phyloP scores from a whole-genome alignment of 30 jellyfish, hydroid and myxozoan genomes.

The Pelagia noctiluca region DNA sequence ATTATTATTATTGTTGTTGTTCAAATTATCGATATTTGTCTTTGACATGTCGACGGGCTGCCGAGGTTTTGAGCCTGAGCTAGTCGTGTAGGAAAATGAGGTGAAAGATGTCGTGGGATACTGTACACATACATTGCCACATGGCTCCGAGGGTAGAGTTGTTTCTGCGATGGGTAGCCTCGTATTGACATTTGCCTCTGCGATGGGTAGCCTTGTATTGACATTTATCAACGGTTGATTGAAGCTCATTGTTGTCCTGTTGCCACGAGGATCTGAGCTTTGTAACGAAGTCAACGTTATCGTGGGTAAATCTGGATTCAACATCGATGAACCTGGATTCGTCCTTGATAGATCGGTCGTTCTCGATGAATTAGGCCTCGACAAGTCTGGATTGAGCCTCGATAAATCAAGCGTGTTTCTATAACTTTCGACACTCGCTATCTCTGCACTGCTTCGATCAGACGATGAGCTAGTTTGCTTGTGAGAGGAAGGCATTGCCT shows the following conservation, averaged over 20 bases:
- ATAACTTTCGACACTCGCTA: not conserved
- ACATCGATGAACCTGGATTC: too few relatives aligned
- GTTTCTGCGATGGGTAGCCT: not conserved
- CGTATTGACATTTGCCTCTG: not conserved
- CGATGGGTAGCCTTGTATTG: too few relatives aligned
- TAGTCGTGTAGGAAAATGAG: not conserved
- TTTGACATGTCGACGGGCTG: not conserved
- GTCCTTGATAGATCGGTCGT: too few relatives aligned
- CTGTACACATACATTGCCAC: not conserved
- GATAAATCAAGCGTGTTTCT: too few relatives aligned
- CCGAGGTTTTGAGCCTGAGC: not conserved
- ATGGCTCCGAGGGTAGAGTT: not conserved
- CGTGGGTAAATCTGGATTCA: too few relatives aligned
- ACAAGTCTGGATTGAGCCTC: too few relatives aligned
- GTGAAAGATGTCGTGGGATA: not conserved
- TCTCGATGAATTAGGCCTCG: too few relatives aligned
- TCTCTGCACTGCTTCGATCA: not conserved
- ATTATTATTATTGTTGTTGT: not conserved
- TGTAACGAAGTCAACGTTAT: too few relatives aligned
- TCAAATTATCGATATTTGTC: not conserved
- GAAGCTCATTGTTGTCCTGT: too few relatives aligned
- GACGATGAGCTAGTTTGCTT: not conserved
- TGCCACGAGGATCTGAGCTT: too few relatives aligned
- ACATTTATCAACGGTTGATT: too few relatives aligned
- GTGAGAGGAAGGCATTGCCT: conserved; percentile 17